Evolutionary conservation across 2,113 vertebrate species (phyloP).

Genomic region (Diadophis punctatus): DNA sequence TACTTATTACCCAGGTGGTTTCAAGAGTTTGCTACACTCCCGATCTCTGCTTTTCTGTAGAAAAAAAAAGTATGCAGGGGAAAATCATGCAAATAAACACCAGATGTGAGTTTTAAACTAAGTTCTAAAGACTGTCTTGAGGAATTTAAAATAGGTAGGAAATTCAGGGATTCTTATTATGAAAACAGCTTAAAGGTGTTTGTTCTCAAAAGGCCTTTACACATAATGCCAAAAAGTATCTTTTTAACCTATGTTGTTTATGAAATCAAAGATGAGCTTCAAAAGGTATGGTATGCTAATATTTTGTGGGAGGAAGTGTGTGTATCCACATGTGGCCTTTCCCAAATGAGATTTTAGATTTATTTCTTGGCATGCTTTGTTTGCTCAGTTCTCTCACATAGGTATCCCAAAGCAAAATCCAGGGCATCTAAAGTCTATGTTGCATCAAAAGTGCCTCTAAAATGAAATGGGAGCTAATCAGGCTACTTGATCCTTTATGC

Average conservation of each 20-base stretch:
- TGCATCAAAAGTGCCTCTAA: background rate
- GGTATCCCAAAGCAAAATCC: background rate
- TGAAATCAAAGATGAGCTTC: conserved; percentile 25
- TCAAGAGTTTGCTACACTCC: background rate
- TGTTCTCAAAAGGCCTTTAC: conserved; percentile 14
- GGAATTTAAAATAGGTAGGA: conserved; percentile 8
- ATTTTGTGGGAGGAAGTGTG: conserved; percentile 1
- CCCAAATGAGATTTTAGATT: conserved; percentile 18
- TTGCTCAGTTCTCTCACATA: conserved; percentile 13
- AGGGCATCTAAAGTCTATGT: background rate
- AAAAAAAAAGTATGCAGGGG: background rate
- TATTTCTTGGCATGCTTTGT: background rate
- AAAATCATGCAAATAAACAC: conserved; percentile 20
- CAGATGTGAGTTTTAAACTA: conserved; percentile 22
- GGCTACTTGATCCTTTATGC: background rate
- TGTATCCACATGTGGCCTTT: background rate
- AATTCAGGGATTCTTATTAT: conserved; percentile 26
- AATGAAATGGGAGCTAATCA: background rate
- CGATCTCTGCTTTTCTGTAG: conserved; percentile 3
- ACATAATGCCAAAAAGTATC: background rate
- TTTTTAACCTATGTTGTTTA: conserved; percentile 28
- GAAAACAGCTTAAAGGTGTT: background rate
- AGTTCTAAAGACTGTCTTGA: conserved; percentile 28
- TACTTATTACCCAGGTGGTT: background rate
- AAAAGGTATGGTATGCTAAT: background rate